Base-by-base conservation (phyloP, 2,888 invertebrate genomes). In the Caenorhabditis becei region DNA sequence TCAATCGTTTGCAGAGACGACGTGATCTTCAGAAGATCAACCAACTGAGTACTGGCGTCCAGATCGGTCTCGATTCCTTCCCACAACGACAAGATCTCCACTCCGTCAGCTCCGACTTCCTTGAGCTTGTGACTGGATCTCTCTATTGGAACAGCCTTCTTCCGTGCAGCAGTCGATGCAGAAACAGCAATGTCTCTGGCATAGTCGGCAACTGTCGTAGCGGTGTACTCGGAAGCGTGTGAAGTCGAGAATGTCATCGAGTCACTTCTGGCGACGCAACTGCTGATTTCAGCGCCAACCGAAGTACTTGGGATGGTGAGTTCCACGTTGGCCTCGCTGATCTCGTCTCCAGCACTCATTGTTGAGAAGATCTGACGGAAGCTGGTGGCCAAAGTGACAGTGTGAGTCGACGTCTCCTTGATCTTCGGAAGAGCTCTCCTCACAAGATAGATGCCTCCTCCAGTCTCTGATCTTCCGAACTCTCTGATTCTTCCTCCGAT, bases 1-100 rank as follows among this genome's bases (percentile, higher is more conserved):
- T 80, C 83, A 53, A 85, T 83, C 1, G 88, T 86, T 24, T 83
- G 83, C 41, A 87, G 53, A 1, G 80, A 78, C n/a, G 86, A 77
- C 53, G 66, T 63, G 51, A 82, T 71, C 23, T 67, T 82, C 16
- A 79, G 71, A 18, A 63, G 56, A 61, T 81, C 80, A 1, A 80
- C 53, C 41, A 86, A 54, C 14, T 83, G 56, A 26, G 85, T 80
- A 32, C 80, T 81, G 0, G 88, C 88, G 32, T 90, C 90, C 32
- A 89, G 59, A 67, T 90, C 89, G 1, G 86, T 79, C 18, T 87
- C 86, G 16, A 89, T 83, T 41, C 87, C 86, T 69, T 85, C 85
- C 84, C 87, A 90, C 1, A 85, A 80, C 11, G 87, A 86, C 16
- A 90, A 70, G 37, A 88, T 86, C 41, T 83, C 86, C 24, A 86